Base-by-base conservation (phyloP, 1,140 invertebrate species). In the Phenacoccus solenopsis region DNA sequence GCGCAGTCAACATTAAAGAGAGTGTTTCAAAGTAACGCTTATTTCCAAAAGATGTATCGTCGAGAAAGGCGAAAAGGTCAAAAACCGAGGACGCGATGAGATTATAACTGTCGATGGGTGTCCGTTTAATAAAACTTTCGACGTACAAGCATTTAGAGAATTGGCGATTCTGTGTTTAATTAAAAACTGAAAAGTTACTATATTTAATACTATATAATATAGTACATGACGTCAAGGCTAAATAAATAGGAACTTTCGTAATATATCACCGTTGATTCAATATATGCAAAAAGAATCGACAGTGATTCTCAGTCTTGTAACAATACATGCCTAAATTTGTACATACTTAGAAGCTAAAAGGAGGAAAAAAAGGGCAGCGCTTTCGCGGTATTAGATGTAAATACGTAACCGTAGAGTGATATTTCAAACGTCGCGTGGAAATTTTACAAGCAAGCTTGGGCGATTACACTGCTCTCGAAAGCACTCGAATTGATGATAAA, bases 221-320 rank as follows among this genome's bases (percentile, higher is more conserved):
- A 25, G 59, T 64, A 64, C 59, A 64, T 49, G 38, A 49, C 59
- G 59, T 64, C 59, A 64, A 64, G 59, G 59, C 59, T 64, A 64
- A 64, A 64, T 64, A 64, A 64, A 64, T 64, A 64, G 59, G 59
- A 64, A 64, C 59, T 64, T 64, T 64, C 59, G 59, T 64, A 64
- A 64, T 64, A 20, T 25, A 64, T 64, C 59, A 64, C 59, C 25
- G 22, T 27, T 25, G 59, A 64, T 64, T 64, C 59, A 25, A 49
- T 49, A n/a, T 49, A n/a, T 49, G 38, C 20, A 49, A 49, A 49
- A 49, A 24, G 59, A 64, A 64, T 64, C 59, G 22, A 64, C 59
- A 64, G 59, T 64, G 59, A 64, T 24, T 64, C 59, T 64, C 59
- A 64, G 59, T 64, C 59, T 64, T 64, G 59, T 64, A 64, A 64